These are phyloP conservation scores for Margarornis squamiger DNA, from an alignment of 2,797 vertebrate genomes.

Conservation along the genomic window DNA sequence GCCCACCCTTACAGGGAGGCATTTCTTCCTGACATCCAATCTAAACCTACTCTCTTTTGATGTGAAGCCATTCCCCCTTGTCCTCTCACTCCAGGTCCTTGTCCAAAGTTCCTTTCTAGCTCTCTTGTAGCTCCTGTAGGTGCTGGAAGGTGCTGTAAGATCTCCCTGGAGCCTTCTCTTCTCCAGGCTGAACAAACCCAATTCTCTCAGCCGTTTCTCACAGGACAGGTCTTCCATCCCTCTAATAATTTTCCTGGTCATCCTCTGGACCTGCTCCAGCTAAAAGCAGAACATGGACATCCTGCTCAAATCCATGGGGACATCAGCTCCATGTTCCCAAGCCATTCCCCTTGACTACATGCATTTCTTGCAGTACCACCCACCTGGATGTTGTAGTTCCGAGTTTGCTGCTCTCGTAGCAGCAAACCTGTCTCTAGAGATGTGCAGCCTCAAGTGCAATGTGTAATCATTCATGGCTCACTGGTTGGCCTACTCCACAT, in stretches of 20 bases:
- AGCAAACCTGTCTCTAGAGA: neutral
- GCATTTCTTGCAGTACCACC: neutral
- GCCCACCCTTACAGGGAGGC: accelerated
- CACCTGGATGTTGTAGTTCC: neutral
- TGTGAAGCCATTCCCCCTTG: neutral
- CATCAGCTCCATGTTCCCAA: neutral
- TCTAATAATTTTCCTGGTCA: neutral
- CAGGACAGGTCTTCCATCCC: accelerated
- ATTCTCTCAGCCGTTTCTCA: neutral
- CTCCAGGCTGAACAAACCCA: neutral
- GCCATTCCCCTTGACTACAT: neutral
- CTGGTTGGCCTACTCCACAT: neutral
- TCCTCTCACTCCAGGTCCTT: neutral
- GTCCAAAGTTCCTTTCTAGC: neutral
- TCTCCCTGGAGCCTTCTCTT: neutral
- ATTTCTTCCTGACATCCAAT: neutral
- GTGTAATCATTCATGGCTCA: neutral
- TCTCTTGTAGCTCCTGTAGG: neutral
- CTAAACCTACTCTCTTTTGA: neutral
- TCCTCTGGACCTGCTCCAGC: neutral
- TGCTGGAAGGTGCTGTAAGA: neutral
- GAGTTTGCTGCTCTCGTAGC: neutral
- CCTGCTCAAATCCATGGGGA: neutral
- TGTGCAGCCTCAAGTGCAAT: neutral
- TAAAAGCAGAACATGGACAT: neutral